phyloP scores from a whole-genome alignment of 2,888 invertebrate genomes.

The Deilephila elpenor region DNA sequence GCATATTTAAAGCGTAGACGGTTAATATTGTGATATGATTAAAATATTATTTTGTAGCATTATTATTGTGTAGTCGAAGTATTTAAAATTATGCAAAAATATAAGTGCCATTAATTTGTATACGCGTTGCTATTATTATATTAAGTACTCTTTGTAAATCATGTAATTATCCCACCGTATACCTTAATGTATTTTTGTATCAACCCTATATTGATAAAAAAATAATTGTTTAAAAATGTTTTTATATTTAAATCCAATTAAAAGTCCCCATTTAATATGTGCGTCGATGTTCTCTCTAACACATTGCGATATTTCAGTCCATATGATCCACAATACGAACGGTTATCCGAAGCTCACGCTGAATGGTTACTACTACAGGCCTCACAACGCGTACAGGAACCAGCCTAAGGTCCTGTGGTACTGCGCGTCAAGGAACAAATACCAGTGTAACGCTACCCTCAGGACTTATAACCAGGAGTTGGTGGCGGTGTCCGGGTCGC shows the following conservation, averaged over 20 bases:
- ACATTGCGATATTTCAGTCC: conserved; percentile 39
- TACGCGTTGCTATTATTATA: too few relatives aligned
- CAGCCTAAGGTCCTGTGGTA: conserved; percentile 76
- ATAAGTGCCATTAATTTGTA: neutral
- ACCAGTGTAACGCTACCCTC: conserved; percentile 67
- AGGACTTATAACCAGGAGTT: conserved; percentile 68
- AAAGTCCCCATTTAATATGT: neutral
- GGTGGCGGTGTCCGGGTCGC: conserved; percentile 62
- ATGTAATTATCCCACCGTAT: conserved; percentile 17
- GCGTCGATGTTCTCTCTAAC: conserved; percentile 29
- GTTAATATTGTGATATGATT: neutral
- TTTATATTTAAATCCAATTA: neutral
- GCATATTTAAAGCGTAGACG: too few relatives aligned
- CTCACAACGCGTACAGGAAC: conserved; percentile 78
- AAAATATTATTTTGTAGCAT: neutral
- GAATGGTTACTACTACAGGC: conserved; percentile 71
- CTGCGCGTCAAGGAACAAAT: conserved; percentile 68
- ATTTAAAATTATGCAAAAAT: neutral
- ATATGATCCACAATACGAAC: conserved; percentile 46
- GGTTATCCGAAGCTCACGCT: conserved; percentile 74
- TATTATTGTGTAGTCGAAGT: neutral
- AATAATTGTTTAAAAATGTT: neutral
- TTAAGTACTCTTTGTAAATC: too few relatives aligned
- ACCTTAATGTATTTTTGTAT: neutral
- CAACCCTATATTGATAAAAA: conserved; percentile 1